Percentiles rank a stretch among this genome's conserved stretches.
Conservation (phyloP, 2,113 vertebrate genomes). For the Clarias macrocephalus region DNA sequence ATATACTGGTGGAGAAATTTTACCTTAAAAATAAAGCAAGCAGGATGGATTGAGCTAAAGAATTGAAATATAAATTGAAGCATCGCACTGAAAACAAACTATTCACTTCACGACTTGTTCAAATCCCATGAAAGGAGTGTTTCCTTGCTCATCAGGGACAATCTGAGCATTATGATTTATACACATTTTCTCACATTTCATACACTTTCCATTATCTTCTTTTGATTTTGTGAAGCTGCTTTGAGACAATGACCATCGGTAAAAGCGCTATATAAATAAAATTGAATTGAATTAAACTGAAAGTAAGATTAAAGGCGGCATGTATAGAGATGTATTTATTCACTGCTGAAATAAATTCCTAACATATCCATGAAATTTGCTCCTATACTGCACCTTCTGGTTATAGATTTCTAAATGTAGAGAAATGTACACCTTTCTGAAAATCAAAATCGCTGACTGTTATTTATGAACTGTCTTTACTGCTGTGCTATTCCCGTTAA, state of each 20-base stretch:
- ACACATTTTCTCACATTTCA: too few species aligned
- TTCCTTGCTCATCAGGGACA: too few species aligned
- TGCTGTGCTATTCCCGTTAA: conserved; percentile 14
- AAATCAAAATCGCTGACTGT: conserved; percentile 9
- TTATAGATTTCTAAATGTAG: not conserved
- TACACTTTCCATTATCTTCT: too few species aligned
- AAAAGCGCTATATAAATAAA: too few species aligned
- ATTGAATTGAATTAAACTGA: too few species aligned
- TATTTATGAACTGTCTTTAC: conserved; percentile 25
- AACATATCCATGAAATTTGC: not conserved
- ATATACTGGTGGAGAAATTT: not conserved
- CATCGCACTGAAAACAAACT: not conserved
- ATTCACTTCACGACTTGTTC: not conserved
- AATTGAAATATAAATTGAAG: not conserved
- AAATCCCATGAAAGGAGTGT: too few species aligned
- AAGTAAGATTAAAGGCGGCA: not conserved
- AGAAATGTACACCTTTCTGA: not conserved
- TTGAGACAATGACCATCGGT: too few species aligned
- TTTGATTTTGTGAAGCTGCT: too few species aligned
- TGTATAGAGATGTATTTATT: conserved; percentile 5
- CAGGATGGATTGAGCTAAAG: not conserved
- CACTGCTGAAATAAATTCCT: not conserved
- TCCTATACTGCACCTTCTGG: not conserved
- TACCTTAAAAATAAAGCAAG: not conserved
- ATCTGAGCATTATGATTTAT: too few species aligned